Conservation (phyloP, 1,140 invertebrate species). For the Drosophila oshimai region DNA sequence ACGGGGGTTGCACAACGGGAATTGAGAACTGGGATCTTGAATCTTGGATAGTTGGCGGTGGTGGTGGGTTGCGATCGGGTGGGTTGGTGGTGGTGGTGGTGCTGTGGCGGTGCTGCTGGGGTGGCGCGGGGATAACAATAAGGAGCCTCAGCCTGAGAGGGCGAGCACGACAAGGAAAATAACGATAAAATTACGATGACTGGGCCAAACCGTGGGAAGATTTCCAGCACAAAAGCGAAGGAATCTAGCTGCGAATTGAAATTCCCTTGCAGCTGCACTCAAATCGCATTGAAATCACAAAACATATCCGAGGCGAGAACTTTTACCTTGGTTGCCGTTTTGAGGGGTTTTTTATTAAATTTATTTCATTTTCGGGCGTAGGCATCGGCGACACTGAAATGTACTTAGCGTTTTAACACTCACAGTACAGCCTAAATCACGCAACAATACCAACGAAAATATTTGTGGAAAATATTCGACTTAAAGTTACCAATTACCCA, state of each 20-base stretch:
- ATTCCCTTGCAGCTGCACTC: conserved; percentile 70
- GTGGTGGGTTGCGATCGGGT: conserved; percentile 71
- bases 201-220: conserved; percentile 77
- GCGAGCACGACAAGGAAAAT: too few relatives aligned
- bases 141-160: conserved; percentile 44
- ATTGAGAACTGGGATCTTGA: background rate
- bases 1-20: conserved; percentile 67
- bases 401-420: conserved; percentile 10
- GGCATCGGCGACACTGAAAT: conserved; percentile 35
- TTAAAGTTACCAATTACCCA: background rate
- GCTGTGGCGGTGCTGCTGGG: conserved; percentile 34
- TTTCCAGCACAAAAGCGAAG: conserved; percentile 58
- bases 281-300: conserved; percentile 35
- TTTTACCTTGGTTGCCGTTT: conserved; percentile 23
- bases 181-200: conserved; percentile 36
- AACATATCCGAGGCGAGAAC: conserved; percentile 33
- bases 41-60: conserved; percentile 24
- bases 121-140: conserved; percentile 34
- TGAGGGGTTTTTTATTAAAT: conserved; percentile 16
- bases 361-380: conserved; percentile 30
- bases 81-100: conserved; percentile 37
- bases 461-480: background rate
- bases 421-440: background rate
- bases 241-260: conserved; percentile 52
- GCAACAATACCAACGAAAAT: background rate